Base-by-base conservation (phyloP, 2,113 vertebrate genomes). In the Zosterops lateralis region DNA sequence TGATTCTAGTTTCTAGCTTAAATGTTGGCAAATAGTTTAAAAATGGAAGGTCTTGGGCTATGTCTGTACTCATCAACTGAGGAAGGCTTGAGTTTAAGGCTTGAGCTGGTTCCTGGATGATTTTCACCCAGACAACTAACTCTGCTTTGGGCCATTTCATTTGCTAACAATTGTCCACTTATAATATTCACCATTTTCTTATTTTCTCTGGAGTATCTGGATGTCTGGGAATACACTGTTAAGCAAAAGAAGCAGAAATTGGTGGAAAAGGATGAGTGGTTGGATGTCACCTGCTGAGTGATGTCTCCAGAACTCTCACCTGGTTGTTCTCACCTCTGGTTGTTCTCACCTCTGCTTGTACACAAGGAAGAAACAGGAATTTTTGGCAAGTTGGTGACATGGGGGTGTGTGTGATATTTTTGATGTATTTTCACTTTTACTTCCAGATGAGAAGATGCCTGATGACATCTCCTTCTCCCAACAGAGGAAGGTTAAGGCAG, bases 251-350 rank as follows among this genome's bases (percentile, higher is more conserved):
- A 82, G 15, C 10, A 38, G 14, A 61, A 76, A 65, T 4, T 32
- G 40, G n/a, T 62, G 25, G 32, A 62, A 57, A n/a, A 61, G 9
- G 20, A 76, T 4, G 10, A 57, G 3, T 0, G 5, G 22, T 5
- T 40, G 74, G 74, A 57, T 4, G 11, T n/a, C 17, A 53, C n/a
- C 22, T 53, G 2, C 24, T 56, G 42, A 53, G 34, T 0, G 0
- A 42, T 19, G 5, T 34, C 62, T 21, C 57, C 29, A 44, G n/a
- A 1, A 1, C 50, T 28, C 14, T 51, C 18, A 47, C 22, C 7
- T 10, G 6, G 4, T 29, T 61, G 9, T 50, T 17, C 21, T 61
- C 40, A 12, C 20, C 24, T 62, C 22, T 83, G 24, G 12, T 34
- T 14, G 22, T 6, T 17, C 21, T 61, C 40, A 12, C 20, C 24